Base-by-base conservation (phyloP, 2,797 vertebrate genomes). In the Xiphorhynchus erythropygius region DNA sequence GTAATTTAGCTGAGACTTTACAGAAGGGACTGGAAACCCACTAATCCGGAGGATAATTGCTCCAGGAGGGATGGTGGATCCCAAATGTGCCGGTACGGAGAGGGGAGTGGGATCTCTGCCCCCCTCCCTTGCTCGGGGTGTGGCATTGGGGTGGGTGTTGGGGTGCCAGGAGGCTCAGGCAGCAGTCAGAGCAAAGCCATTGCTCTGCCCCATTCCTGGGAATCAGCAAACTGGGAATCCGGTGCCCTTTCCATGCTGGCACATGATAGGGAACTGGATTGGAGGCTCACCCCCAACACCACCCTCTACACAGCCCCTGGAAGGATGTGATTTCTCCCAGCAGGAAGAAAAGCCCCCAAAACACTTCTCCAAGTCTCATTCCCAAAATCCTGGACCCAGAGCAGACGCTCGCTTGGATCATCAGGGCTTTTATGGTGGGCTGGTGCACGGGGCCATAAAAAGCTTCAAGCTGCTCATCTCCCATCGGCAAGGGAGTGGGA, bases 391-490 rank as follows among this genome's bases (percentile, higher is more conserved):
- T 44, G 21, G 75, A 52, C 37, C 91, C n/a, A 21, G 44, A 77
- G 81, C 44, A 49, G 87, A 81, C 5, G 44, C 59, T 47, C 9
- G 13, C 5, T 18, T 50, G 12, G 57, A 55, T 67, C 44, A 33
- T 63, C 50, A 18, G 32, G 67, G 70, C 25, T 82, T 95, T 96
- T 46, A 59, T 59, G 87, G 90, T 4, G 30, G 73, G 59, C 14
- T 37, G 60, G 88, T 47, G 52, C 62, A 22, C 9, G 9, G 30
- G 50, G 84, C 13, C 35, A 13, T 74, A 63, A 93, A 97, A 93
- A 79, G 88, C 96, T 95, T 89, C 86, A 75, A 83, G 88, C 86
- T 41, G 89, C 95, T 95, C 7, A 79, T 95, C 91, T 79, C 95
- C 95, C 35, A 81, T 52, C 65, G 25, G 50, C 33, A 22, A 91